Evolutionary conservation across 2,888 invertebrate species (phyloP).

Genomic region (Mongoloraphidia duomilia): DNA sequence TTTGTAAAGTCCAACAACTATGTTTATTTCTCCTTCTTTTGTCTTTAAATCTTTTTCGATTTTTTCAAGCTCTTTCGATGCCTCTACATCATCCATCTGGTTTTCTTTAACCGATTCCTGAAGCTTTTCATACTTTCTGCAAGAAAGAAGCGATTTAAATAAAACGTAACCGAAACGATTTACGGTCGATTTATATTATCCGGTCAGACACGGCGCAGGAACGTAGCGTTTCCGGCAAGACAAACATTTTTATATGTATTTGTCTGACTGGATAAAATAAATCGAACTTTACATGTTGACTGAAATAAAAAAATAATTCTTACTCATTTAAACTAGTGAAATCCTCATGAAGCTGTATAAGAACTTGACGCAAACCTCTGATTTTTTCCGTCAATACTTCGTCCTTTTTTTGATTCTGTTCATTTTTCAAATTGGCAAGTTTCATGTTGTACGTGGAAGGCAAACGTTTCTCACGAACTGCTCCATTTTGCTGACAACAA

Average conservation of each 20-base stretch:
- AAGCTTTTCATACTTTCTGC: neutral
- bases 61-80: conserved; percentile 22
- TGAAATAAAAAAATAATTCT: conserved; percentile 6
- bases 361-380: conserved; percentile 17
- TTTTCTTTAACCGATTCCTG: conserved; percentile 10
- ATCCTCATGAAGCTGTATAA: conserved; percentile 27
- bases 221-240: too few species aligned
- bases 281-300: too few species aligned
- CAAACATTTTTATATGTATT: too few species aligned
- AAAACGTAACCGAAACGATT: too few species aligned
- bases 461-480: too few species aligned
- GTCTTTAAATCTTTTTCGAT: conserved; percentile 25
- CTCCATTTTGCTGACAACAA: too few species aligned
- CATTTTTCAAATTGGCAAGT: too few species aligned
- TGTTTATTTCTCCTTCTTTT: conserved; percentile 30
- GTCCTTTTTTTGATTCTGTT: neutral
- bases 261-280: too few species aligned
- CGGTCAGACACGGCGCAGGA: too few species aligned
- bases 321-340: conserved; percentile 26
- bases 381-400: conserved; percentile 1
- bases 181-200: too few species aligned
- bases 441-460: too few species aligned
- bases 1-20: conserved; percentile 29
- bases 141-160: too few species aligned
- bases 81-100: conserved; percentile 14